These are phyloP conservation scores for Notodonta ziczac DNA, from an alignment of 2,888 invertebrate genomes.

Conservation along the genomic window DNA sequence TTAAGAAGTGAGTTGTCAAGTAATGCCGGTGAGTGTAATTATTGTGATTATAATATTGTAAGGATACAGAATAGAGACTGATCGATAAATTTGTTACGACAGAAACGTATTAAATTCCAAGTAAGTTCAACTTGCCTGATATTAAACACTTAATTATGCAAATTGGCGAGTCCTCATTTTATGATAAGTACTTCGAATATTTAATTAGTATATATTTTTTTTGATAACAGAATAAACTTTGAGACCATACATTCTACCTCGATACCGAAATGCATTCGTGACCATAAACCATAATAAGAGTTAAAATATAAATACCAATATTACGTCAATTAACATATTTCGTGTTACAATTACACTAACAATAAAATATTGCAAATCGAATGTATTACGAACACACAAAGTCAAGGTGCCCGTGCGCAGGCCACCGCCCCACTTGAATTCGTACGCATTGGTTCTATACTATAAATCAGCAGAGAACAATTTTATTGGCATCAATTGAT, in stretches of 20 bases:
- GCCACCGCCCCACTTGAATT: conserved; percentile 23
- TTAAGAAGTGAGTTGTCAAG: not conserved
- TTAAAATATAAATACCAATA: not conserved
- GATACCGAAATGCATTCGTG: not conserved
- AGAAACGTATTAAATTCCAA: too few relatives aligned
- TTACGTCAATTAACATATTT: conserved; percentile 1
- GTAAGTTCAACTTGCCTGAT: too few relatives aligned
- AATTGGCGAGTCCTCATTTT: too few relatives aligned
- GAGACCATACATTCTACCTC: not conserved
- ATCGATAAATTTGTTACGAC: too few relatives aligned
- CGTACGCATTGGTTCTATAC: conserved; percentile 6
- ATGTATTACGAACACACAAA: conserved; percentile 7
- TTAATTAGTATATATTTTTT: too few relatives aligned
- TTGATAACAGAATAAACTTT: too few relatives aligned
- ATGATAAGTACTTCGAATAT: too few relatives aligned
- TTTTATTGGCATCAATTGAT: conserved; percentile 51
- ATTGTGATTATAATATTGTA: not conserved
- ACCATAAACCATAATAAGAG: not conserved
- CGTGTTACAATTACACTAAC: not conserved
- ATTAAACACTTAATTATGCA: too few relatives aligned
- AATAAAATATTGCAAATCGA: conserved; percentile 2
- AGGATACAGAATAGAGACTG: too few relatives aligned
- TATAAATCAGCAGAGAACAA: conserved; percentile 44
- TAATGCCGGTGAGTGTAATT: not conserved
- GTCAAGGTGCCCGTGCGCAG: conserved; percentile 42